Conservation (phyloP, 2,113 vertebrate genomes). For the Alaudala cheleensis region DNA sequence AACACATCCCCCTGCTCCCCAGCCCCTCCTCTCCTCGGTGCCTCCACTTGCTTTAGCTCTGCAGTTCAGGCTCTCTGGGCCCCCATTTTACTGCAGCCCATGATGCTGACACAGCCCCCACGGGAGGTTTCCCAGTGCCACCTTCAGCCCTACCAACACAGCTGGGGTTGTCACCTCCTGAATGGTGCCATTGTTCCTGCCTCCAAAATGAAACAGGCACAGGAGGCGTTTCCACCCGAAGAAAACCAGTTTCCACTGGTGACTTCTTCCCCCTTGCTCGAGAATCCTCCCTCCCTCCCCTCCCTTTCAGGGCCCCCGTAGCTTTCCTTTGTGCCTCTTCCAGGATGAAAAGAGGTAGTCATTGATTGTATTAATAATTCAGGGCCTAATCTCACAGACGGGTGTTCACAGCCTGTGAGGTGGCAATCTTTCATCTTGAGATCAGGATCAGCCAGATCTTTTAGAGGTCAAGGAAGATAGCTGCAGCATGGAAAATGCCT, state of each 20-base stretch:
- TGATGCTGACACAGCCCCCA: neutral
- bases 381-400: slow-evolving; percentile 54
- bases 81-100: neutral
- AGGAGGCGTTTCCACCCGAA: neutral
- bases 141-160: neutral
- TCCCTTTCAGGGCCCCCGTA: neutral
- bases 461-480: slow-evolving; percentile 47
- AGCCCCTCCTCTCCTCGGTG: neutral
- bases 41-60: neutral
- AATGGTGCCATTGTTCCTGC: neutral
- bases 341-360: slow-evolving; percentile 59
- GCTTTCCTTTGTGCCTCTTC: slow-evolving; percentile 55
- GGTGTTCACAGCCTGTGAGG: slow-evolving; percentile 35
- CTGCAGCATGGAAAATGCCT: slow-evolving; percentile 1
- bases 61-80: neutral
- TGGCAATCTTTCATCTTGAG: slow-evolving; percentile 65
- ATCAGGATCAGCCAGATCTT: slow-evolving; percentile 38
- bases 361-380: slow-evolving; percentile 71
- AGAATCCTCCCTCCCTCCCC: slow-evolving; percentile 19
- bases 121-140: neutral
- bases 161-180: neutral
- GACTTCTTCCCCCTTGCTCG: neutral
- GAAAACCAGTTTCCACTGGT: slow-evolving; percentile 28
- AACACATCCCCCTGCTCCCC: neutral
- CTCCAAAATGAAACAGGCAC: neutral